Base-by-base conservation (phyloP, 2,888 invertebrate genomes). In the Calliscelio sp. region DNA sequence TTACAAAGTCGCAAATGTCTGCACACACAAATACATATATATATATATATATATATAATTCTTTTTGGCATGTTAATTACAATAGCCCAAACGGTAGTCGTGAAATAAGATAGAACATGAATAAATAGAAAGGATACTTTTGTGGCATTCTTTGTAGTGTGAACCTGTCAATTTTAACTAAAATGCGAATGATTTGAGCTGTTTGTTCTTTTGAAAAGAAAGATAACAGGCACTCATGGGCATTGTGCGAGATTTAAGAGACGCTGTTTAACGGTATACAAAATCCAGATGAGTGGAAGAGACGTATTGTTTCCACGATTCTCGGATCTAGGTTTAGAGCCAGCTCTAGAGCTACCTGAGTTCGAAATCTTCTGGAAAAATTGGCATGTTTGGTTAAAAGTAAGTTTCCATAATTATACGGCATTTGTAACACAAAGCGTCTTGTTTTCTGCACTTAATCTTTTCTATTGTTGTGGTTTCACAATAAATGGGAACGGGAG, bases 131-230 rank as follows among this genome's bases (percentile, higher is more conserved):
- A 51, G 24, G 63, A 44, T 68, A 63, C 41, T 51, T 71, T 32
- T 51, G 68, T 68, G 63, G 70, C 59, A 78, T 83, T 78, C 71
- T 73, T 78, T 68, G 46, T 61, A 78, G 83, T 83, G 83, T 83
- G 83, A 83, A 83, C 61, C 78, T 83, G 78, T 83, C 83, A 83
- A 83, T 79, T 83, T 79, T 3, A 32, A 68, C 61, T 32, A 68
- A 46, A 68, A 79, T 74, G 65, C 68, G 46, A 73, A 59, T 79
- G 78, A 79, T 83, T 68, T 71, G 68, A 73, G 68, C n/a, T n/a
- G n/a, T 59, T 65, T 57, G 71, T 81, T 80, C 65, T 46, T 55
- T 75, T 70, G 79, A 77, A 71, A 53, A 14, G 65, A 41, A 59
- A 81, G 79, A 84, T 77, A 81, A 68, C 63, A 55, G 66, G 14